Conservation (phyloP, 2,888 invertebrate genomes). For the Eilema sororculum region DNA sequence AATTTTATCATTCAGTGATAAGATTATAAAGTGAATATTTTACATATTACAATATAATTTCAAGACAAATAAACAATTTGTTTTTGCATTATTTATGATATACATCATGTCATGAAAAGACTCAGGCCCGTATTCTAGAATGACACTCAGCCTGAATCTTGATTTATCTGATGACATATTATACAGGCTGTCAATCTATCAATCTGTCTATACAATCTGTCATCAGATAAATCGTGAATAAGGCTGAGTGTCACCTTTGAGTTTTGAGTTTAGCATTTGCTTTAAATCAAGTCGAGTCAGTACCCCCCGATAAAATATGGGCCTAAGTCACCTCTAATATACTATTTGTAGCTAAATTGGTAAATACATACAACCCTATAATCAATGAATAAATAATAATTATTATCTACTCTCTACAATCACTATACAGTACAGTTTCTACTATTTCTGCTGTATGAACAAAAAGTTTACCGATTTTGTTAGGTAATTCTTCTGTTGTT, state of each 20-base stretch:
- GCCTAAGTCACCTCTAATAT: too few species aligned
- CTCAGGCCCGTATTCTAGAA: too few species aligned
- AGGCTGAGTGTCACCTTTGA: too few species aligned
- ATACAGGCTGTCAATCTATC: too few species aligned
- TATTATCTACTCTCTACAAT: neutral
- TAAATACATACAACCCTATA: too few species aligned
- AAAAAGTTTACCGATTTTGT: neutral
- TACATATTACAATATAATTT: constrained; percentile 24
- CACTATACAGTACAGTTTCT: neutral
- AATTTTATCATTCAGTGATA: constrained; percentile 39
- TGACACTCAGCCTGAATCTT: too few species aligned
- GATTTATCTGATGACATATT: too few species aligned
- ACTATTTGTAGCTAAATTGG: neutral
- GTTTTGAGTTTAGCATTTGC: too few species aligned
- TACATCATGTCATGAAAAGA: neutral
- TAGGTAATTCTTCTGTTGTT: neutral
- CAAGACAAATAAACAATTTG: constrained; percentile 6
- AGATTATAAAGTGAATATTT: constrained; percentile 37
- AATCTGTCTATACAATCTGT: too few species aligned
- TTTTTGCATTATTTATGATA: neutral
- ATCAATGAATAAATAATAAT: neutral
- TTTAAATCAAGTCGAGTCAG: too few species aligned
- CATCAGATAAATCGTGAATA: too few species aligned
- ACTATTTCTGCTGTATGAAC: neutral
- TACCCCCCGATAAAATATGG: too few species aligned